Conservation (phyloP, 2,797 vertebrate species). For the Hoplostethus mediterraneus region DNA sequence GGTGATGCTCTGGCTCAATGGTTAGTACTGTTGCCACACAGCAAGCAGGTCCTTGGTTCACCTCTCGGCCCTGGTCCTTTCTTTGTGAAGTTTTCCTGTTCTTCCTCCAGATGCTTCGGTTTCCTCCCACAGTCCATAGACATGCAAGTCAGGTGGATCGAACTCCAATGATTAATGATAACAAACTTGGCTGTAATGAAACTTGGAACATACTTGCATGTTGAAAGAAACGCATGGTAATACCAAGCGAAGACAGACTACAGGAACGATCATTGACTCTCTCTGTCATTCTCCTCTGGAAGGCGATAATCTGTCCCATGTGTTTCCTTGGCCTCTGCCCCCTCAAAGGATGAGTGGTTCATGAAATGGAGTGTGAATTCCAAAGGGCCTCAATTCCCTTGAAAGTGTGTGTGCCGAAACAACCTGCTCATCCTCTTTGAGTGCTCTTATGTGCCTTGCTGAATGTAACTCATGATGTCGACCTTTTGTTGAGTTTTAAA, state of each 20-base stretch:
- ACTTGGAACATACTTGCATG: not conserved
- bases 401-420: not conserved
- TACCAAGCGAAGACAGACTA: too few species aligned
- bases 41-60: too few species aligned
- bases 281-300: not conserved
- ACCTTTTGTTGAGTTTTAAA: constrained; percentile 19
- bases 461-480: not conserved
- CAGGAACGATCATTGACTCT: not conserved
- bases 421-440: constrained; percentile 12
- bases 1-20: too few species aligned
- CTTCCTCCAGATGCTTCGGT: too few species aligned
- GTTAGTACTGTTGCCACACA: too few species aligned
- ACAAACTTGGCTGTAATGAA: not conserved
- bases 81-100: too few species aligned
- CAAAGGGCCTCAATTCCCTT: not conserved
- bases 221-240: too few species aligned
- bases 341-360: constrained; percentile 10
- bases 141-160: too few species aligned
- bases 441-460: constrained; percentile 20
- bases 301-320: constrained; percentile 4
- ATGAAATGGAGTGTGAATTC: constrained; percentile 23
- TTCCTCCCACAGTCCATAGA: too few species aligned
- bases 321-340: not conserved
- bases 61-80: too few species aligned
- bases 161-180: too few species aligned